Evolutionary conservation across 2,113 vertebrate species (phyloP).

Genomic region (Xenopus tropicalis): UCB_Xtro_10.0 CM004444.2:35512501-35513000

Average conservation of each 20-base stretch:
- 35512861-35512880: no score
- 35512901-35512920: no score
- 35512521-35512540: neutral
- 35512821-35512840: no score
- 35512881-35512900: no score
- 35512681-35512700: neutral
- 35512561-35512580: neutral
- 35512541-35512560: neutral
- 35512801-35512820: no score
- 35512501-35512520: neutral
- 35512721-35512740: neutral
- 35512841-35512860: no score
- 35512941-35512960: no score
- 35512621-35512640: slow-evolving; percentile 5
- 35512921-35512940: no score
- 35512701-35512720: neutral
- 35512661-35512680: slow-evolving; percentile 4
- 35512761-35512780: no score
- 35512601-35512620: neutral
- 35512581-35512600: neutral
- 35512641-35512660: neutral
- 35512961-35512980: no score
- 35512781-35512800: no score
- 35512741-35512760: neutral
- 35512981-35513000: no score